Percentiles rank a stretch among this genome's conserved stretches.
Conservation (phyloP, 2,113 vertebrate genomes). For the Callopanchax toddi region DNA sequence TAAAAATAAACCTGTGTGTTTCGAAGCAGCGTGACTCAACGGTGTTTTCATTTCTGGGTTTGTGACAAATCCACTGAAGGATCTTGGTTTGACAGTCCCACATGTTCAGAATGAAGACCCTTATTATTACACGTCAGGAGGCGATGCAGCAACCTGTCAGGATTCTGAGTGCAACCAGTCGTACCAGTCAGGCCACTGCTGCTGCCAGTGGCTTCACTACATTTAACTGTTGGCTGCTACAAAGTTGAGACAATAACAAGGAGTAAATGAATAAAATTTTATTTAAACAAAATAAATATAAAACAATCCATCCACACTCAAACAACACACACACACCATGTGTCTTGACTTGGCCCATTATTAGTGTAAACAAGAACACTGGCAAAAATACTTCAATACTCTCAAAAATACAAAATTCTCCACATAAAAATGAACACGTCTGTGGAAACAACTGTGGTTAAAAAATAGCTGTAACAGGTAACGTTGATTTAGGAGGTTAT, state of each 20-base stretch:
- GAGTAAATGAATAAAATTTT: slow-evolving; percentile 42
- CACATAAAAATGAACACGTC: too few relatives aligned
- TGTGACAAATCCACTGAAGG: background rate
- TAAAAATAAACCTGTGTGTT: slow-evolving; percentile 80
- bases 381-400: too few relatives aligned
- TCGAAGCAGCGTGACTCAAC: slow-evolving; percentile 60
- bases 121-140: background rate
- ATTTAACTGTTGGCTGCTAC: background rate
- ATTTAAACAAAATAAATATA: slow-evolving; percentile 35
- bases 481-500: too few relatives aligned
- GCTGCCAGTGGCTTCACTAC: too few relatives aligned
- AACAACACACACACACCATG: too few relatives aligned
- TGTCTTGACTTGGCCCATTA: too few relatives aligned
- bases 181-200: slow-evolving; percentile 42
- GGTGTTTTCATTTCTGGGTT: slow-evolving; percentile 36
- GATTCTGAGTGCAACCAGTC: slow-evolving; percentile 35
- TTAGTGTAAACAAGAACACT: too few relatives aligned
- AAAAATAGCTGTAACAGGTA: too few relatives aligned
- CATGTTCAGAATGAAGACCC: background rate
- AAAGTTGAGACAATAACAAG: background rate
- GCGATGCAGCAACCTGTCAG: background rate
- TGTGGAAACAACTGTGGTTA: too few relatives aligned
- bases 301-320: too few relatives aligned
- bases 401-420: too few relatives aligned
- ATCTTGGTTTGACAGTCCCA: background rate